Evolutionary conservation across 2,113 vertebrate genomes (phyloP), one percentile per base, ranked within the genome.

Genomic region (Pelecanoides urinatrix): DNA sequence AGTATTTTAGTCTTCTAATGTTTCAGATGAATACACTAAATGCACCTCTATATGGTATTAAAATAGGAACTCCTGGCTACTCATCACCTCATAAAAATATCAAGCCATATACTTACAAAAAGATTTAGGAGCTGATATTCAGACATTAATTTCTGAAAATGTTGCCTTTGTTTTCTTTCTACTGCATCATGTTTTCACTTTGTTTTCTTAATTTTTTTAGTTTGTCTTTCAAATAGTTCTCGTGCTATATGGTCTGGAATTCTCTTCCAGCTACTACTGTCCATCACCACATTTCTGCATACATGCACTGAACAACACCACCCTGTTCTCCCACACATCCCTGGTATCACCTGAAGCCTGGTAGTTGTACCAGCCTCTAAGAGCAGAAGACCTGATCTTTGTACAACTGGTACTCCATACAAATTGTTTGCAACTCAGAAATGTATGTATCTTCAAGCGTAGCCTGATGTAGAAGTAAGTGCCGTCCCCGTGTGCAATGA

Each of bases 281-380:
- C 52, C 30, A 59, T n/a, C 30, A 38, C 18, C 45, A 27, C 1
- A 0, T 47, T 68, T 78, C 59, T 30, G 20, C 22, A 15, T 6
- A 12, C 0, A 0, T 18, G 27, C 44, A 38, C 21, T 49, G 45
- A 63, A 17, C 58, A 75, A 17, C 1, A 12, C 47, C 3, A 1
- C n/a, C 20, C 32, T 79, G 30, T 86, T 65, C 73, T 62, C 40
- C 63, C 42, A 14, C 32, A 27, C 10, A 14, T 26, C 21, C 44
- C 27, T 21, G 1, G 1, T 32, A 40, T n/a, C 67, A 68, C 22
- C 53, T 7, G 2, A 73, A 63, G 52, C 11, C 68, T 67, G 25
- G 2, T 3, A 13, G 7, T 9, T 84, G 25, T 34, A 50, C 18
- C 25, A 74, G n/a, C 16, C 52, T 26, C 21, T 40, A 70, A 36